Evolutionary conservation across 2,888 invertebrate genomes (phyloP), one percentile per base, ranked within the genome.

Genomic region (Hydrotaea cyrtoneurina): DNA sequence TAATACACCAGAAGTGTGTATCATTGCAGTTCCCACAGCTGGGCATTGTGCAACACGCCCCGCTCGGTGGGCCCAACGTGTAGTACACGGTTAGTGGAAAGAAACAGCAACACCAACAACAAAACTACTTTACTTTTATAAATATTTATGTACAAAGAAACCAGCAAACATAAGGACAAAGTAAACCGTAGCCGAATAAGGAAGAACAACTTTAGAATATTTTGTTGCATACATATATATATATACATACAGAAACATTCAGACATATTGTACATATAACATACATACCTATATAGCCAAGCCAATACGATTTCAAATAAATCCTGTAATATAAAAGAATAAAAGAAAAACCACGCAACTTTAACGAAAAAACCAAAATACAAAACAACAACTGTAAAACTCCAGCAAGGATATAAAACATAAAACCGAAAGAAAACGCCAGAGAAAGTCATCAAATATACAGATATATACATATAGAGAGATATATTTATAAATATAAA

Each of bases 101-200:
- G n/a, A 31, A 31, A 17, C 11, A 81, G 46, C 59, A 69, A 46
- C 69, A 78, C 23, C 76, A 83, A 59, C 46, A 83, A 55, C 21
- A 11, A 69, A 50, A 55, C 59, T 79, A 71, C 53, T 74, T 59
- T 75, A 73, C 46, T 55, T 74, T 39, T 76, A 86, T 86, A 87
- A 86, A 87, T 86, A 87, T 86, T 86, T 88, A 87, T 88, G 86
- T 87, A 88, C 86, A 88, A 82, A 85, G 83, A 53, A 46, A 46
- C 13, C n/a, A n/a, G n/a, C n/a, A 19, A 46, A 46, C 26, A 59
- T 26, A 59, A 59, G 15, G 13, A 59, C 31, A 66, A 69, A 69
- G 46, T 23, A 69, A 23, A 66, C 39, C 10, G 39, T 39, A 39
- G 39, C 39, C 4, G 62, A 31, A 31, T 31, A 31, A 62, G 21